Evolutionary conservation across 1,140 invertebrate species (phyloP).

Genomic region (Liolophura sinensis): DNA sequence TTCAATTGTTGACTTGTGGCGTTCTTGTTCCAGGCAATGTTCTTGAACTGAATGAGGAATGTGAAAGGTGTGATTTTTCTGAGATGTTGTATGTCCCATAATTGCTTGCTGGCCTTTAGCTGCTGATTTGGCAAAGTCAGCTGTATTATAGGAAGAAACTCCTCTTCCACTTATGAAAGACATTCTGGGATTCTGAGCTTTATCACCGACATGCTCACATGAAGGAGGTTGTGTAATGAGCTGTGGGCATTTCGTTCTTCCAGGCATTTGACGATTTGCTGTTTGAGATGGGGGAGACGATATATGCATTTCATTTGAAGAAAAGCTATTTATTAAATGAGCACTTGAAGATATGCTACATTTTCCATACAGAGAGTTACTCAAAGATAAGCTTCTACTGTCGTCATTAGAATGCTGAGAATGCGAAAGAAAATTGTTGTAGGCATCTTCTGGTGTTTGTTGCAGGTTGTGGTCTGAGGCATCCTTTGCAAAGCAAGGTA

Average conservation of each 20-base stretch:
- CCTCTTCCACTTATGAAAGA: too few relatives aligned
- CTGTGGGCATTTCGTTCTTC: neutral
- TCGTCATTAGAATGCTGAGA: neutral
- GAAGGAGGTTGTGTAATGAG: too few relatives aligned
- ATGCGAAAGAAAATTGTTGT: conserved; percentile 1
- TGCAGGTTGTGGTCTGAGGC: neutral
- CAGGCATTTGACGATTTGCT: neutral
- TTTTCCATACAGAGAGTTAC: neutral
- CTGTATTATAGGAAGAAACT: too few relatives aligned
- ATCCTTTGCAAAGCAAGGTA: neutral
- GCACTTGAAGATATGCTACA: neutral
- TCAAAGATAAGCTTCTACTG: conserved; percentile 3
- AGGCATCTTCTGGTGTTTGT: neutral
- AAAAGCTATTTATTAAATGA: neutral
- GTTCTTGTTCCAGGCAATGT: too few relatives aligned
- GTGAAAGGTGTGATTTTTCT: too few relatives aligned
- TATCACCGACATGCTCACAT: too few relatives aligned
- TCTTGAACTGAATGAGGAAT: too few relatives aligned
- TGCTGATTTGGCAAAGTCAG: too few relatives aligned
- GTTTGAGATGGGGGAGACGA: neutral
- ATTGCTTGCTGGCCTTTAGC: too few relatives aligned
- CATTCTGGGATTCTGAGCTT: too few relatives aligned
- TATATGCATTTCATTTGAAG: neutral
- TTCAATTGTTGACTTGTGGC: too few relatives aligned
- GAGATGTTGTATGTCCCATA: too few relatives aligned